These are phyloP conservation scores for Tetrax tetrax DNA, from an alignment of 2,113 vertebrate species.

Conservation along the genomic window DNA sequence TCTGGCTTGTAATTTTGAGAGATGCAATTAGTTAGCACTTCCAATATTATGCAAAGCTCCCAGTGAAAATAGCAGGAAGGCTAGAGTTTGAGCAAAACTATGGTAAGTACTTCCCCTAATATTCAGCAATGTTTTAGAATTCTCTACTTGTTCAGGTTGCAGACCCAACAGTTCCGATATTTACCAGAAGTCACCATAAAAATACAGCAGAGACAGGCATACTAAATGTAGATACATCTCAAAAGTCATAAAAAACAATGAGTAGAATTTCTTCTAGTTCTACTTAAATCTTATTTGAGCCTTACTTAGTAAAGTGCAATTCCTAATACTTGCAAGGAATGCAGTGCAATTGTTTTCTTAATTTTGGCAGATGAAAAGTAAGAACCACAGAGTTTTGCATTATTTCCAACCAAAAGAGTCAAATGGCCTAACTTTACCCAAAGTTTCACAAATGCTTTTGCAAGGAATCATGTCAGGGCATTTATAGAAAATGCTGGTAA, in stretches of 20 bases:
- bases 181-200: not conserved
- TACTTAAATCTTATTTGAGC: not conserved
- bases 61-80: not conserved
- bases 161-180: not conserved
- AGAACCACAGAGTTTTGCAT: not conserved
- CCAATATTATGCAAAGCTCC: not conserved
- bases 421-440: not conserved
- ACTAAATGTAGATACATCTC: not conserved
- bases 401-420: not conserved
- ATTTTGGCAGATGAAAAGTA: not conserved
- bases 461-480: not conserved
- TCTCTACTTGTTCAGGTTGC: not conserved
- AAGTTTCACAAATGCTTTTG: not conserved
- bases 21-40: not conserved
- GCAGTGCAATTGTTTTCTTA: not conserved
- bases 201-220: not conserved
- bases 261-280: not conserved
- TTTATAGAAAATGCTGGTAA: not conserved
- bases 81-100: not conserved
- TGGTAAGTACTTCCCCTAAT: not conserved
- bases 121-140: not conserved
- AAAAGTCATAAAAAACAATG: not conserved
- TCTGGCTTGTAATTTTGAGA: not conserved
- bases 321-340: not conserved
- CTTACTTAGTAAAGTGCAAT: not conserved